These are phyloP conservation scores for Arrhopalites spinosus DNA, from an alignment of 2,888 invertebrate genomes.

Conservation along the genomic window DNA sequence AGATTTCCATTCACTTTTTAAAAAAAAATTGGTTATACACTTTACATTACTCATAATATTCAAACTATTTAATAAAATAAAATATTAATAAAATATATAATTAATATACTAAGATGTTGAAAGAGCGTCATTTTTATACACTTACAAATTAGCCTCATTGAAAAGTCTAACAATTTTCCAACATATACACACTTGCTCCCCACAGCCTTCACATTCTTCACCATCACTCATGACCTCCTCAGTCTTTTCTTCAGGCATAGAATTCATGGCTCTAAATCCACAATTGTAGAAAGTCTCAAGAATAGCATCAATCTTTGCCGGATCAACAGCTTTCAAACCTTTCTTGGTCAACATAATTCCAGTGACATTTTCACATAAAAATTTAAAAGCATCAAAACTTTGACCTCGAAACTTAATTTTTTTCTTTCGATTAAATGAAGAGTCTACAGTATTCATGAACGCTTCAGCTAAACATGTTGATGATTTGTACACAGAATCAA, in stretches of 20 bases:
- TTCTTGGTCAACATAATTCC: conserved; percentile 41
- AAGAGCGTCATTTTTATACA: conserved; percentile 27
- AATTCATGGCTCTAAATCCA: conserved; percentile 46
- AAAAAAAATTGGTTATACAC: conserved; percentile 14
- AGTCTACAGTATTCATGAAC: conserved; percentile 37
- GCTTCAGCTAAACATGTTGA: conserved; percentile 37
- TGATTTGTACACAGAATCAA: conserved; percentile 44
- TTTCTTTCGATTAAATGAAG: conserved; percentile 31
- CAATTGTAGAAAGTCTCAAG: conserved; percentile 49
- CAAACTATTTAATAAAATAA: conserved; percentile 51
- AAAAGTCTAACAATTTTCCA: conserved; percentile 62
- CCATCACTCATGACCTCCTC: conserved; percentile 13
- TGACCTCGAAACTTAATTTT: conserved; percentile 25
- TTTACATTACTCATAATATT: background rate
- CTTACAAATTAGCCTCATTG: conserved; percentile 75
- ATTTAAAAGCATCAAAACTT: conserved; percentile 41
- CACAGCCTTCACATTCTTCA: conserved; percentile 43
- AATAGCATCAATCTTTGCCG: conserved; percentile 39
- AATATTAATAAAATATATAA: conserved; percentile 1
- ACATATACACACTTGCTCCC: conserved; percentile 43
- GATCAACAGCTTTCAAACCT: conserved; percentile 29
- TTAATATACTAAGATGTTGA: background rate
- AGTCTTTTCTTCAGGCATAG: conserved; percentile 25
- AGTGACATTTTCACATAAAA: conserved; percentile 43
- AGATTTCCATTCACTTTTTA: background rate